A percentile compares a stretch with the other conserved stretches of the same genome.
These are phyloP conservation scores for Diuraphis noxia DNA, from an alignment of 1,140 invertebrate genomes.

Conservation along the genomic window DNA sequence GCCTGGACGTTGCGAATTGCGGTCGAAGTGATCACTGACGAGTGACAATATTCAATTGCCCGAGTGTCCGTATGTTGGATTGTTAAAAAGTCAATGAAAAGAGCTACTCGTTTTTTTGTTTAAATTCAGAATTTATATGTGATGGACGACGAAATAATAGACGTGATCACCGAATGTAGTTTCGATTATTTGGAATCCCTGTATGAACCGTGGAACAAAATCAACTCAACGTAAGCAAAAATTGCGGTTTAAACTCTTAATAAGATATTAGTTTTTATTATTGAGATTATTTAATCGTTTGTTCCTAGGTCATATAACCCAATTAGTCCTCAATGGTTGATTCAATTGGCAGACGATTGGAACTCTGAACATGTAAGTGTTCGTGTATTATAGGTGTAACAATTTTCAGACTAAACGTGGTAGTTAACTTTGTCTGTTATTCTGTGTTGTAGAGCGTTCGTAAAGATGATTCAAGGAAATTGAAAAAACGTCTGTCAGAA, in stretches of 20 bases:
- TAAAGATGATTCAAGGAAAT: conserved; percentile 9
- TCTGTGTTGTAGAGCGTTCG: neutral
- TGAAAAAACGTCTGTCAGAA: conserved; percentile 42
- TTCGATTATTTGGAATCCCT: conserved; percentile 41
- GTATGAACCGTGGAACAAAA: conserved; percentile 42
- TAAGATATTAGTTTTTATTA: neutral
- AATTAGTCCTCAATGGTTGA: conserved; percentile 48
- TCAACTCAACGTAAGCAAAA: conserved; percentile 21
- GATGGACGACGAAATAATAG: conserved; percentile 50
- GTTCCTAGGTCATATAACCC: conserved; percentile 22
- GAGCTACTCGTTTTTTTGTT: neutral
- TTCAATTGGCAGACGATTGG: conserved; percentile 45
- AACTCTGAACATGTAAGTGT: conserved; percentile 46
- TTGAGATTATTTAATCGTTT: neutral
- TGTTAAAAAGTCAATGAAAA: neutral
- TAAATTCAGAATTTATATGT: neutral
- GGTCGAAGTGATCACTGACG: neutral
- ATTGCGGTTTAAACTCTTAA: no score
- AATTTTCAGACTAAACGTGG: neutral
- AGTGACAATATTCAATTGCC: neutral
- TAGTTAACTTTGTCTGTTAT: neutral
- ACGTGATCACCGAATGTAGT: conserved; percentile 46
- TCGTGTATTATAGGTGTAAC: neutral
- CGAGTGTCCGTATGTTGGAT: neutral
- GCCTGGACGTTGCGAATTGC: neutral